Conservation (phyloP, 2,797 vertebrate species). For the Leontocebus nigricollis region DNA sequence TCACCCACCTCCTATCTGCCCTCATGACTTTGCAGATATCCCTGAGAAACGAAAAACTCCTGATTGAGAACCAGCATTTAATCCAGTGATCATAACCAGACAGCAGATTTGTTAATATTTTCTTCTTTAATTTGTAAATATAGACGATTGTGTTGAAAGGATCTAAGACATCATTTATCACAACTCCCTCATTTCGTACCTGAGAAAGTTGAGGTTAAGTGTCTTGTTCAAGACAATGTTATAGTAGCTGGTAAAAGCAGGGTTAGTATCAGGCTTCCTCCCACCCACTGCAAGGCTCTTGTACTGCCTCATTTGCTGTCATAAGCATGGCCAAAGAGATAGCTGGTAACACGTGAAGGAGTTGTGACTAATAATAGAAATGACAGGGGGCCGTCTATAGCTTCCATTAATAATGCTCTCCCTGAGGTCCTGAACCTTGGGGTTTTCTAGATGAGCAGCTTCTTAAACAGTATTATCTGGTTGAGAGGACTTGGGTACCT, state of each 20-base stretch:
- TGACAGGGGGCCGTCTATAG: not conserved
- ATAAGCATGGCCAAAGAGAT: not conserved
- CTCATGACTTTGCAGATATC: not conserved
- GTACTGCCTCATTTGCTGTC: not conserved
- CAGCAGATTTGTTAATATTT: not conserved
- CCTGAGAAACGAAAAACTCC: not conserved
- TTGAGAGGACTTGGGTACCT: not conserved
- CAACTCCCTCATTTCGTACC: not conserved
- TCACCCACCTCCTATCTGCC: too few relatives aligned
- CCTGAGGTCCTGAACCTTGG: not conserved
- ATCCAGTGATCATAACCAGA: not conserved
- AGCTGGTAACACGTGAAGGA: not conserved
- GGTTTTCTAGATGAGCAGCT: not conserved
- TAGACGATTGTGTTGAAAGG: not conserved
- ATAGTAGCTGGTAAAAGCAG: not conserved
- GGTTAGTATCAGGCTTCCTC: not conserved
- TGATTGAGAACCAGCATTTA: not conserved
- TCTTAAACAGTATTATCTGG: not conserved
- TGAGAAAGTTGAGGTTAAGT: not conserved
- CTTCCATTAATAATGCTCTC: not conserved
- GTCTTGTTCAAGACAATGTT: not conserved
- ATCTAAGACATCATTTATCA: not conserved
- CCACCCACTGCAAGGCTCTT: not conserved
- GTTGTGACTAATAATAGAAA: not conserved
- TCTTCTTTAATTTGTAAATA: not conserved